Percentiles rank a stretch among this genome's conserved stretches.
Evolutionary conservation across 1,140 invertebrate genomes (phyloP).

Genomic region (Heliconius congener): DNA sequence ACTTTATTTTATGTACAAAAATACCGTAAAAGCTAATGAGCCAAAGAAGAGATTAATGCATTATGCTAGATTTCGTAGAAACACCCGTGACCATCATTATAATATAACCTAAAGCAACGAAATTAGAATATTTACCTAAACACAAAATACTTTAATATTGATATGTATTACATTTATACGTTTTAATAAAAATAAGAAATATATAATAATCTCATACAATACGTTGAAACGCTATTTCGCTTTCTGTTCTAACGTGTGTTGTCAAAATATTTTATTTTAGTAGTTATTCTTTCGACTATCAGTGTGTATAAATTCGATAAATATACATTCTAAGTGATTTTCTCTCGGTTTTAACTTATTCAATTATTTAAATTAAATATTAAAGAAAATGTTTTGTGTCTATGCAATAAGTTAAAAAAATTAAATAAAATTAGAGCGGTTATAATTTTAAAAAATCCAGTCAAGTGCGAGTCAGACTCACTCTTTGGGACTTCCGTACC

Average conservation of each 20-base stretch:
- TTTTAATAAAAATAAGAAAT: neutral
- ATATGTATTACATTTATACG: neutral
- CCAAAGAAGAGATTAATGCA: constrained; percentile 21
- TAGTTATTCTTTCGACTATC: neutral
- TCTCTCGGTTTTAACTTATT: no score
- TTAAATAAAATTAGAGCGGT: no score
- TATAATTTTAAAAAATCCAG: neutral
- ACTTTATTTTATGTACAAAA: constrained; percentile 14
- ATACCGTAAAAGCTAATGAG: constrained; percentile 7
- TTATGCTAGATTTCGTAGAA: constrained; percentile 9
- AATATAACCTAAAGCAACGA: constrained; percentile 16
- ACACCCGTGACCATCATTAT: constrained; percentile 11
- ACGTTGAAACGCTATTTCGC: neutral
- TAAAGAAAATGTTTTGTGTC: no score
- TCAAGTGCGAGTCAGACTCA: no score
- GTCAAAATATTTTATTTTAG: neutral
- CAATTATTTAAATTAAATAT: no score
- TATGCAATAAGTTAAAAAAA: no score
- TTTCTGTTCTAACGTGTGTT: neutral
- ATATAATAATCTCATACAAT: neutral
- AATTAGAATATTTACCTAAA: constrained; percentile 5
- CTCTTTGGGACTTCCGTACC: no score
- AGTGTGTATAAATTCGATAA: no score
- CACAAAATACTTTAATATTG: neutral
- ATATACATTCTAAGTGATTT: no score